Evolutionary conservation across 2,113 vertebrate genomes (phyloP).

Genomic region (Trogon melanurus): DNA sequence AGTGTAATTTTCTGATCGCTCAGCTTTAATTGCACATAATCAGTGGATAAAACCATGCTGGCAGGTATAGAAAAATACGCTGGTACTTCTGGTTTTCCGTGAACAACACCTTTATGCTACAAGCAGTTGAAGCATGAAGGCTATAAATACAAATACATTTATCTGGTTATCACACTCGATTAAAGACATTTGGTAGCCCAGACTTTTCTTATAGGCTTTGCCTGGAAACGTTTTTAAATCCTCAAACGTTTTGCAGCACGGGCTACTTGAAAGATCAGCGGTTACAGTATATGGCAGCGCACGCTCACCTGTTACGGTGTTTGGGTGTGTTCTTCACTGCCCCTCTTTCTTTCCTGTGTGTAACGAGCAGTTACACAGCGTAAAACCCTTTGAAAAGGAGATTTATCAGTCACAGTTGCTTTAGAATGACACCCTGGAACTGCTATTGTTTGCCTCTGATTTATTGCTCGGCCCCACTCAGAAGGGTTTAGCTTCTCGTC

Average conservation of each 20-base stretch:
- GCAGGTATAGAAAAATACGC: not conserved
- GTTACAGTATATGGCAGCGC: not conserved
- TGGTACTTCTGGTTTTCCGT: not conserved
- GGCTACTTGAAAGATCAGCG: not conserved
- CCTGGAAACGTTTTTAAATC: not conserved
- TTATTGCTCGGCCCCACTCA: not conserved
- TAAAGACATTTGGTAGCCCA: not conserved
- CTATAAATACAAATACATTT: not conserved
- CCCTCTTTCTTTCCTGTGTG: not conserved
- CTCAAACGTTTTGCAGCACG: not conserved
- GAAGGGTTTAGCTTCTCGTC: not conserved
- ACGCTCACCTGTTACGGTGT: not conserved
- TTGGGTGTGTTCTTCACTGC: not conserved
- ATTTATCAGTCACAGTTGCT: not conserved
- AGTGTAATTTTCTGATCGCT: not conserved
- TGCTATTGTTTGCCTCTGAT: not conserved
- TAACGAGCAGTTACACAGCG: not conserved
- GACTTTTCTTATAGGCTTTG: not conserved
- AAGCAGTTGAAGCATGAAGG: not conserved
- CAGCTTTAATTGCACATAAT: not conserved
- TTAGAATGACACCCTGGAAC: not conserved
- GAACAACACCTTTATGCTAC: not conserved
- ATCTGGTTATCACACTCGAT: not conserved
- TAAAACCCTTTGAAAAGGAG: not conserved
- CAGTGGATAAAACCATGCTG: not conserved